phyloP scores from a whole-genome alignment of 2,888 invertebrate species.

The Lottia scabra region DNA sequence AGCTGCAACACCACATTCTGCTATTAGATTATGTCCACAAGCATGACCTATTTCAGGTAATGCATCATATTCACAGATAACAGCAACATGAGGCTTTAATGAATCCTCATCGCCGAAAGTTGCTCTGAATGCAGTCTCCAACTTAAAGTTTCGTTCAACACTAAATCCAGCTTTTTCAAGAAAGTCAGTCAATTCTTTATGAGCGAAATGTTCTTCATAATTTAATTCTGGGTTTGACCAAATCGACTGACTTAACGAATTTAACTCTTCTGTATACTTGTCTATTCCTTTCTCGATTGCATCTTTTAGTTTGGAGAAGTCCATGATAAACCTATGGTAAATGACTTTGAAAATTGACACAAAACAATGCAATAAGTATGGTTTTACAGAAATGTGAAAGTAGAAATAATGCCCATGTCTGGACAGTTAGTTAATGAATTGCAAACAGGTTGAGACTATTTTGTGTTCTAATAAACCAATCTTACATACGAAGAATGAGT shows the following conservation, averaged over 20 bases:
- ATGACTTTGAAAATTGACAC: no score
- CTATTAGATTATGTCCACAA: conserved; percentile 67
- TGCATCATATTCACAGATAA: conserved; percentile 69
- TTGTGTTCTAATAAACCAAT: no score
- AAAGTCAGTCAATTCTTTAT: conserved; percentile 51
- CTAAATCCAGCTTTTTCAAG: conserved; percentile 56
- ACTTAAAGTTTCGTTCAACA: conserved; percentile 46
- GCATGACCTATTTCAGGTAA: conserved; percentile 67
- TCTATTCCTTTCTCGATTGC: conserved; percentile 37
- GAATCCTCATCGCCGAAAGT: conserved; percentile 23
- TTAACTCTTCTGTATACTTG: conserved; percentile 33
- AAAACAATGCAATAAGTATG: no score
- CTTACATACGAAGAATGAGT: no score
- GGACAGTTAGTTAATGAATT: no score
- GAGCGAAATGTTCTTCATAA: conserved; percentile 58
- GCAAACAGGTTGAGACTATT: no score
- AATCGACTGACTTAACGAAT: conserved; percentile 50
- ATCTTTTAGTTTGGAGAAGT: conserved; percentile 17
- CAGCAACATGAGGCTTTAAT: conserved; percentile 54
- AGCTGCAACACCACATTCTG: conserved; percentile 64
- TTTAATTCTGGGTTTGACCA: conserved; percentile 63
- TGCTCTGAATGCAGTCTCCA: conserved; percentile 52
- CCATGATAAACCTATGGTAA: not conserved
- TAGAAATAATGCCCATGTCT: no score
- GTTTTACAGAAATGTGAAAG: no score